Percentiles rank a stretch among this genome's conserved stretches.
Evolutionary conservation across 2,888 invertebrate species (phyloP).

Genomic region (Ptychoptera contaminata): DNA sequence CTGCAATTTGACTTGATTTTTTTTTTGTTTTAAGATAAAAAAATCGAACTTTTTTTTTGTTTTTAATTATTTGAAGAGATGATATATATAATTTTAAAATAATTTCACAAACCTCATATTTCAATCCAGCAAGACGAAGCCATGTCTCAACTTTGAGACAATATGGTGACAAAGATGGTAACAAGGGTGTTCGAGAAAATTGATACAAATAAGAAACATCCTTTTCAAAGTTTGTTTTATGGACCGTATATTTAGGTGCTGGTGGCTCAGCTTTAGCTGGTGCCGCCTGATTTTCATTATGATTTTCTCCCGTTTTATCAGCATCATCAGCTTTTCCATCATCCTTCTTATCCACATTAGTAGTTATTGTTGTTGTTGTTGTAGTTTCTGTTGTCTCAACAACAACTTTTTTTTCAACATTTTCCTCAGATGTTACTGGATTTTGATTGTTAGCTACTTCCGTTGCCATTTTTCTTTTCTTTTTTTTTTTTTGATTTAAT

Average conservation of each 20-base stretch:
- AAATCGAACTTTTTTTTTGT: no score
- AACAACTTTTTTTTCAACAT: slow-evolving; percentile 32
- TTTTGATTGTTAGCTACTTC: slow-evolving; percentile 51
- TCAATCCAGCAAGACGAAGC: slow-evolving; percentile 78
- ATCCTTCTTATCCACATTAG: slow-evolving; percentile 24
- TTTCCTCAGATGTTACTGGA: slow-evolving; percentile 31
- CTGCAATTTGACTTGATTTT: no score
- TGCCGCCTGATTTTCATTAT: slow-evolving; percentile 30
- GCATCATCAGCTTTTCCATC: slow-evolving; percentile 14
- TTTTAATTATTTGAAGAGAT: no score
- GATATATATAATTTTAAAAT: background rate
- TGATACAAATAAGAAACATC: slow-evolving; percentile 90
- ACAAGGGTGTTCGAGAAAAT: slow-evolving; percentile 75
- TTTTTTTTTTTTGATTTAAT: slow-evolving; percentile 5
- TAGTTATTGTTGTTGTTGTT: slow-evolving; percentile 22
- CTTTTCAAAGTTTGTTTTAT: slow-evolving; percentile 78
- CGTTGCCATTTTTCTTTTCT: slow-evolving; percentile 46
- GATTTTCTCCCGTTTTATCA: slow-evolving; percentile 29
- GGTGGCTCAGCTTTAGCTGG: slow-evolving; percentile 44
- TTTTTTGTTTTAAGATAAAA: no score
- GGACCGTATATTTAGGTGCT: slow-evolving; percentile 63
- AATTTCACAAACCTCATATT: slow-evolving; percentile 69
- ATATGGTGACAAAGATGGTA: slow-evolving; percentile 83
- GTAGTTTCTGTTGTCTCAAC: slow-evolving; percentile 28
- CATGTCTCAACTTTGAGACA: slow-evolving; percentile 94